phyloP scores from a whole-genome alignment of 1,140 invertebrate genomes.

The Drosophila navojoa region DNA sequence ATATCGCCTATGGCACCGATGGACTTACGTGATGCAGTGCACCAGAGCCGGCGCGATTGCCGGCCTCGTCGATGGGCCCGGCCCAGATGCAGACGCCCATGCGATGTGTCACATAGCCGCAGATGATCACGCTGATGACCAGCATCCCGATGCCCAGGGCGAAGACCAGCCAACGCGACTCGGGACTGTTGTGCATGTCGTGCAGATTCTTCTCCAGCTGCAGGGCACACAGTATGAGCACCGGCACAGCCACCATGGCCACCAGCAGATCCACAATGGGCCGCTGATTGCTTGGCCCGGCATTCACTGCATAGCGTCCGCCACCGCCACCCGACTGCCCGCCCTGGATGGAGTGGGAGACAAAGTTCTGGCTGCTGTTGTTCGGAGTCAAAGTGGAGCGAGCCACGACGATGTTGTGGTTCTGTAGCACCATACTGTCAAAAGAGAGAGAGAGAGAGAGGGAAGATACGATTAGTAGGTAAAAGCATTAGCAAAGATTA shows the following conservation, averaged over 20 bases:
- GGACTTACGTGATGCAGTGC: conserved; percentile 68
- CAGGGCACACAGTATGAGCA: conserved; percentile 75
- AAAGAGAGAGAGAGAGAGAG: conserved; percentile 1
- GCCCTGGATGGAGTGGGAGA: conserved; percentile 31
- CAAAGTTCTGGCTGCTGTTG: conserved; percentile 70
- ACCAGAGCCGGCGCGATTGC: conserved; percentile 62
- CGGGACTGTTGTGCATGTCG: conserved; percentile 59
- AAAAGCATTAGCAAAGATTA: too few relatives aligned
- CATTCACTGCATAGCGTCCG: conserved; percentile 27
- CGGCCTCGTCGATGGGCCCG: conserved; percentile 78
- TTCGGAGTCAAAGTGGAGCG: conserved; percentile 71
- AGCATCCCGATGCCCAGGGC: conserved; percentile 78
- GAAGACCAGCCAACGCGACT: conserved; percentile 79
- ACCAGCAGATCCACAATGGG: conserved; percentile 77
- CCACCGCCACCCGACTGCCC: conserved; percentile 13
- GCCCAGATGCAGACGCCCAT: conserved; percentile 83
- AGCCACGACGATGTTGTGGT: conserved; percentile 75
- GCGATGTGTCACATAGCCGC: conserved; percentile 81
- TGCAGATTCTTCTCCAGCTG: conserved; percentile 81
- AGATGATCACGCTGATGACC: conserved; percentile 78
- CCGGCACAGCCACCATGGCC: conserved; percentile 78
- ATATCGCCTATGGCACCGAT: too few relatives aligned
- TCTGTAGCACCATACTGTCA: conserved; percentile 76
- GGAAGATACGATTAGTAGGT: too few relatives aligned
- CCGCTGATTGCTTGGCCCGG: conserved; percentile 63